Base-by-base conservation (phyloP, 2,888 invertebrate genomes). In the Drepana falcataria region DNA sequence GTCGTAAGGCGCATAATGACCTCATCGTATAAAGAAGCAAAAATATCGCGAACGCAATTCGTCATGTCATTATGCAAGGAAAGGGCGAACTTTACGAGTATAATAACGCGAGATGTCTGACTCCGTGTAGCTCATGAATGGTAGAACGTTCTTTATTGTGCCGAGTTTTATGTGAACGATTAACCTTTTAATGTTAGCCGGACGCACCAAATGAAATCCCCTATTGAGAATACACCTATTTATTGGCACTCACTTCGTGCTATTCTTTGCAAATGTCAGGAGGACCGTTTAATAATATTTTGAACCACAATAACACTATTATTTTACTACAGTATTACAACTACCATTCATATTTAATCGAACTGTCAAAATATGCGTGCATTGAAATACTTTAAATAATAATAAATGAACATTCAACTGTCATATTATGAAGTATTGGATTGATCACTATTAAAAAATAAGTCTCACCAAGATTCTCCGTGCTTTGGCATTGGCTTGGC, bases 21-120 rank as follows among this genome's bases (percentile, higher is more conserved):
- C 83, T 76, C 79, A 79, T 84, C 82, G 79, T 77, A 87, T 86
- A 85, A 85, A 86, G 84, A 83, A 79, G 86, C 82, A 84, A 85
- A 89, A 88, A 89, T 89, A 89, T 87, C 86, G 86, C 80, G 81
- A 84, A 76, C 83, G 88, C 86, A 87, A 89, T 91, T 87, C 89
- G 87, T 90, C 89, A 89, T 89, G 85, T 89, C 87, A 91, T 90
- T 91, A 90, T 90, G 89, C 90, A 90, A 82, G 87, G 85, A 86
- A 89, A 90, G 87, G 88, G 87, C 89, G 81, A 85, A 86, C 84
- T 90, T 91, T 89, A 91, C 87, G 90, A 86, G 83, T 84, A 87
- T 88, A 88, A 90, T 90, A 90, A 89, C 89, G 85, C 66, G 87
- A 91, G 89, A 90, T 88, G 85, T 88, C 85, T 86, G 88, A 85